Conservation (phyloP, 2,113 vertebrate genomes). For the Jacana jacana region DNA sequence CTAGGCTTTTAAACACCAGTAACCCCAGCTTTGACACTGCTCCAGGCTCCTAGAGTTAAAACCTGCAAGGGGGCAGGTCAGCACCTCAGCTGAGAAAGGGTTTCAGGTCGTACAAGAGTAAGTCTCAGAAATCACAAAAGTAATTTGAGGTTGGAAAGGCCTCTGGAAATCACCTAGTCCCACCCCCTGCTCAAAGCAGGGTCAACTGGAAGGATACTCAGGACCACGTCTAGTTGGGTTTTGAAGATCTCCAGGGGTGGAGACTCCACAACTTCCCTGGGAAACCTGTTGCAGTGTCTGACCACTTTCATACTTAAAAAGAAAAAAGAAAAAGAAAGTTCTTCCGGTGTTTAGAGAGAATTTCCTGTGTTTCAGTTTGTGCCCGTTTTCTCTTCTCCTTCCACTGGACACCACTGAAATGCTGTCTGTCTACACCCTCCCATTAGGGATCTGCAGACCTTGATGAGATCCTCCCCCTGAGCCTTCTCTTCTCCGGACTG, state of each 20-base stretch:
- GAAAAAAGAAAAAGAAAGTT: neutral
- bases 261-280: neutral
- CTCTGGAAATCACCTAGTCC: neutral
- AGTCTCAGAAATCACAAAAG: neutral
- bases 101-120: neutral
- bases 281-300: neutral
- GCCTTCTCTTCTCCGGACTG: neutral
- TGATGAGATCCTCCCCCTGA: neutral
- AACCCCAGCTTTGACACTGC: neutral
- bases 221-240: neutral
- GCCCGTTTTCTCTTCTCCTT: neutral
- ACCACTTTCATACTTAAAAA: neutral
- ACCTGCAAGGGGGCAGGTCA: neutral
- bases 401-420: neutral
- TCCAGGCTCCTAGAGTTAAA: neutral
- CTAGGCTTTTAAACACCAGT: conserved; percentile 10
- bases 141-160: neutral
- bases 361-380: neutral
- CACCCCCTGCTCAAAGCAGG: neutral
- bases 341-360: neutral
- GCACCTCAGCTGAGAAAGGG: neutral
- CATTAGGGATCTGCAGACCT: neutral
- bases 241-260: neutral
- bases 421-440: neutral
- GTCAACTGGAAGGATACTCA: neutral